Base-by-base conservation (phyloP, 2,888 invertebrate species). In the Disparrhopalites patrizii region DNA sequence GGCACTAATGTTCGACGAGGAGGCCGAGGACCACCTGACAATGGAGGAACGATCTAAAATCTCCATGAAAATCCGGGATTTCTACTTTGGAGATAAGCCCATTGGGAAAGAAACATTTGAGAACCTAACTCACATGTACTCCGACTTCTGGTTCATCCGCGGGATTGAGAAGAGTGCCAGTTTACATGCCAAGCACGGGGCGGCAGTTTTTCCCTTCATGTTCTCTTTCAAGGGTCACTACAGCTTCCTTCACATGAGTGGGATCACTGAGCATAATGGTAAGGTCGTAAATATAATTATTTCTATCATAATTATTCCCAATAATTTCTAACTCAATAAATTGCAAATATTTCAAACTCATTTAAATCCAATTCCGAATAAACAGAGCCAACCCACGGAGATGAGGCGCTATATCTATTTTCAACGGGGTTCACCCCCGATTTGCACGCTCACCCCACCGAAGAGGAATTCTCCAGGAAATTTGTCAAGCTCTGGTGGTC, bases 211-310 rank as follows among this genome's bases (percentile, higher is more conserved):
- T 28, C 52, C 52, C 2, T 52, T 28, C 28, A 52, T 52, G 52
- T 52, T 52, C 28, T 52, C 52, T 5, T 52, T n/a, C 28, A 27
- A 27, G 15, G 52, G 52, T 1, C 15, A 13, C 28, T 52, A 52
- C 28, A 52, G 52, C 28, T 52, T 52, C 28, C n/a, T 52, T 4
- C 52, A 52, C 30, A 28, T 52, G 52, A 15, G 13, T 7, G 28
- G 52, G 15, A 52, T 52, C 28, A 52, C 52, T 4, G 52, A 52
- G 28, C 52, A 52, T 13, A 52, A 52, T 27, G 52, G 52, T 52
- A 28, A n/a, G n/a, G n/a, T n/a, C n/a, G n/a, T n/a, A n/a, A n/a
- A n/a, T n/a, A n/a, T n/a, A n/a, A n/a, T n/a, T n/a, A n/a, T n/a
- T n/a, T n/a, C 36, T 10, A 36, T 36, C 36, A 36, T 10, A 36